Evolutionary conservation across 92 coral and sea anemone species (phyloP).

Genomic region (Palythoa grandiflora): DNA sequence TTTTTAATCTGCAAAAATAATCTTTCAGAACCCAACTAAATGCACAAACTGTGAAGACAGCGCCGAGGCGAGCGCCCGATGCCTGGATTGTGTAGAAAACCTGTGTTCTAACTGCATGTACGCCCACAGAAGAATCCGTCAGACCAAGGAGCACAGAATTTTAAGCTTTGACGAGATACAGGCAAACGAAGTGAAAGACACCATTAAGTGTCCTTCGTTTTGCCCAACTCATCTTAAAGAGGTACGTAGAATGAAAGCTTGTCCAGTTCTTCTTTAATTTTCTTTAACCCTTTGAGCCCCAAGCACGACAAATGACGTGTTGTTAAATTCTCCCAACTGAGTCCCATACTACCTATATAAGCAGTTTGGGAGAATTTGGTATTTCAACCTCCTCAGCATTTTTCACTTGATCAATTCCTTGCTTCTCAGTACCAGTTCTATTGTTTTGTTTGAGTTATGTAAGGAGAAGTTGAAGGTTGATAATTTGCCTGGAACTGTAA

Average conservation of each 20-base stretch:
- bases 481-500: too few relatives aligned
- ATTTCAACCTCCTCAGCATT: too few relatives aligned
- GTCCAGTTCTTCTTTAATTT: too few relatives aligned
- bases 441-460: too few relatives aligned
- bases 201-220: slow-evolving; percentile 86
- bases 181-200: slow-evolving; percentile 88
- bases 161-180: slow-evolving; percentile 87
- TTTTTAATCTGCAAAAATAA: neutral
- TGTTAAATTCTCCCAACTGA: too few relatives aligned
- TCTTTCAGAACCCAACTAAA: slow-evolving; percentile 81
- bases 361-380: too few relatives aligned
- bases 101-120: slow-evolving; percentile 88
- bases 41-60: slow-evolving; percentile 93
- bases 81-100: slow-evolving; percentile 91
- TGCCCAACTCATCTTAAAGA: slow-evolving; percentile 89
- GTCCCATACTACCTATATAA: too few relatives aligned
- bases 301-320: too few relatives aligned
- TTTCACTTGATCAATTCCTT: too few relatives aligned
- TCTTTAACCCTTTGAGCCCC: too few relatives aligned
- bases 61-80: slow-evolving; percentile 92
- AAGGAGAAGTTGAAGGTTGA: too few relatives aligned
- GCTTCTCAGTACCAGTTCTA: too few relatives aligned
- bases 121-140: slow-evolving; percentile 90
- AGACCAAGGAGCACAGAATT: slow-evolving; percentile 90
- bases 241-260: slow-evolving; percentile 46